Percentiles rank a stretch among this genome's conserved stretches.
phyloP scores from a whole-genome alignment of 1,140 invertebrate species.

The Bombus pascuorum region DNA sequence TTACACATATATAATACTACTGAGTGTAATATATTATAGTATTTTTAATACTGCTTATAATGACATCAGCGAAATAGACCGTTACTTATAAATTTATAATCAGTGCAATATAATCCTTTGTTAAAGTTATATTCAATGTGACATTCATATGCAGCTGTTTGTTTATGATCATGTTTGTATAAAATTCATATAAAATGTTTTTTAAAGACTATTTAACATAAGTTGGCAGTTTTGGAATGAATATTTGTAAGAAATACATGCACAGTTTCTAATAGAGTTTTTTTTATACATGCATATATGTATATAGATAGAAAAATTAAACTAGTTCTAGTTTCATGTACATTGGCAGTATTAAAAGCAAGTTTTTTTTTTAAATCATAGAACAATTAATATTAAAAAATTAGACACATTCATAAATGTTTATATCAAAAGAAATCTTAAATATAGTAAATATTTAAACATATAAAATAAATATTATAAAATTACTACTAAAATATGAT shows the following conservation, averaged over 20 bases:
- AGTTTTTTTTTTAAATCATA: neutral
- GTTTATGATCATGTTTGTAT: slow-evolving; percentile 29
- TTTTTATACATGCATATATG: slow-evolving; percentile 44
- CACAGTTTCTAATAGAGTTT: slow-evolving; percentile 17
- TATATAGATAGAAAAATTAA: slow-evolving; percentile 40
- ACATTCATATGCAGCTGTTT: slow-evolving; percentile 38
- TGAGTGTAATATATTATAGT: slow-evolving; percentile 35
- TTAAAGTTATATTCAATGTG: slow-evolving; percentile 32
- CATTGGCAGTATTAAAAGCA: slow-evolving; percentile 40
- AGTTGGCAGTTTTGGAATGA: slow-evolving; percentile 42
- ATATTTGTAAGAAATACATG: slow-evolving; percentile 41
- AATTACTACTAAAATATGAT: neutral
- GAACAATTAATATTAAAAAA: neutral
- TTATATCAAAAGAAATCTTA: neutral
- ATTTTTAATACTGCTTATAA: slow-evolving; percentile 58
- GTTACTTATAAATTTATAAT: slow-evolving; percentile 46
- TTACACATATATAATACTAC: slow-evolving; percentile 15
- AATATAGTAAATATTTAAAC: neutral
- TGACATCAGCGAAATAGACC: slow-evolving; percentile 31
- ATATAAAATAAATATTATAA: slow-evolving; percentile 14
- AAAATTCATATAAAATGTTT: slow-evolving; percentile 63
- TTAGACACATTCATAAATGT: neutral
- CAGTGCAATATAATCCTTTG: slow-evolving; percentile 9
- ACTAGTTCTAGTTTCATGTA: slow-evolving; percentile 38
- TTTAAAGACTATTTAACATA: slow-evolving; percentile 37